A percentile compares a stretch with the other conserved stretches of the same genome.
Conservation (phyloP, 2,888 invertebrate species). For the Brassicogethes aeneus region DNA sequence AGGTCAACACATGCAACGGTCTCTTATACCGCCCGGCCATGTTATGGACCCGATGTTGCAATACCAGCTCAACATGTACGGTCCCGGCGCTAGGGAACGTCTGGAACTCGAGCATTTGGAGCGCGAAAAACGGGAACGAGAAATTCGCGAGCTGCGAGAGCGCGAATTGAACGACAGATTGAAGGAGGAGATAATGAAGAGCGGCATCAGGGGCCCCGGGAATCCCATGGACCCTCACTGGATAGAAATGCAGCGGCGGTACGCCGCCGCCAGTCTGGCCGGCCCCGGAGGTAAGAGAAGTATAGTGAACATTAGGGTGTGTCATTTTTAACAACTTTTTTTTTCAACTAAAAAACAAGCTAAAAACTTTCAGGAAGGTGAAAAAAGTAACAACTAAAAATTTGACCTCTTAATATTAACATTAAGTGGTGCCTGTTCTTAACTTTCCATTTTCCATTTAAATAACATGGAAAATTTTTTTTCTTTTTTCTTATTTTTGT, state of each 20-base stretch:
- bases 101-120: constrained; percentile 59
- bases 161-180: constrained; percentile 75
- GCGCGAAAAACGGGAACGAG: constrained; percentile 62
- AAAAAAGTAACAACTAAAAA: too few relatives aligned
- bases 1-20: constrained; percentile 24
- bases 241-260: constrained; percentile 82
- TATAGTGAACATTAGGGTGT: not conserved
- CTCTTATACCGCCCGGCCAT: constrained; percentile 44
- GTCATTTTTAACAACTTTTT: too few relatives aligned
- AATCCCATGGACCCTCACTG: constrained; percentile 61
- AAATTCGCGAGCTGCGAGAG: constrained; percentile 71
- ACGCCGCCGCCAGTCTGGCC: constrained; percentile 40
- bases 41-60: constrained; percentile 80
- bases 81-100: constrained; percentile 49
- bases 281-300: constrained; percentile 30
- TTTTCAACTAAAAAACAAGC: too few relatives aligned
- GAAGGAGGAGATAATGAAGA: constrained; percentile 82
- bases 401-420: too few relatives aligned
- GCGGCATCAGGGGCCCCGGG: constrained; percentile 38
- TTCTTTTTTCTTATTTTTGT: too few relatives aligned
- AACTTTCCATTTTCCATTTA: too few relatives aligned
- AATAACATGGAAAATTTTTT: too few relatives aligned
- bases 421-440: too few relatives aligned
- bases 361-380: too few relatives aligned
- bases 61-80: constrained; percentile 72